A percentile compares a stretch with the other conserved stretches of the same genome.
Evolutionary conservation across 2,888 invertebrate genomes (phyloP).

Genomic region (Scaeva pyrastri): DNA sequence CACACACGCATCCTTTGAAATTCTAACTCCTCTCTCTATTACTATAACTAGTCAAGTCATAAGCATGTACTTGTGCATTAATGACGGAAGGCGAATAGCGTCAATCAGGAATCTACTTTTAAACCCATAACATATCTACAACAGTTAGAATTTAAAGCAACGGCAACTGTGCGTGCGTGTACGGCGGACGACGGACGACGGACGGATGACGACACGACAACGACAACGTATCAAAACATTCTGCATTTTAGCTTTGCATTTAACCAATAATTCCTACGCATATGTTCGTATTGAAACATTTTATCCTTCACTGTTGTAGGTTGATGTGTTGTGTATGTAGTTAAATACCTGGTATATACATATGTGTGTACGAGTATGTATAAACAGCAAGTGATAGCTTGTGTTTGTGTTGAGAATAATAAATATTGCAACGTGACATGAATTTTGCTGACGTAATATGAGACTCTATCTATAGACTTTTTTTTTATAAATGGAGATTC

Average conservation of each 20-base stretch:
- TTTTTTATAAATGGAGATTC: not conserved
- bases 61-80: not conserved
- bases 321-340: too few relatives aligned
- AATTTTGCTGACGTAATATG: slow-evolving; percentile 50
- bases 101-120: not conserved
- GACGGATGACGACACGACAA: too few relatives aligned
- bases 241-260: not conserved
- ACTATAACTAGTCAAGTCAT: too few relatives aligned
- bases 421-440: slow-evolving; percentile 64
- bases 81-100: slow-evolving; percentile 12
- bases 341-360: too few relatives aligned
- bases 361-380: too few relatives aligned
- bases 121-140: not conserved
- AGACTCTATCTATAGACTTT: not conserved
- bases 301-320: slow-evolving; percentile 5
- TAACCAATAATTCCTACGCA: slow-evolving; percentile 14
- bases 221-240: not conserved
- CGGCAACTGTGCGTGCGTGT: not conserved
- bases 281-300: slow-evolving; percentile 1
- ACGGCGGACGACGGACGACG: too few relatives aligned
- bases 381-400: not conserved
- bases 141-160: not conserved
- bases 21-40: not conserved
- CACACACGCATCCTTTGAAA: not conserved
- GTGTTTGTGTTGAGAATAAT: slow-evolving; percentile 37